Evolutionary conservation across 1,140 invertebrate genomes (phyloP), one percentile per base, ranked within the genome.

Genomic region (Phthorimaea operculella): DNA sequence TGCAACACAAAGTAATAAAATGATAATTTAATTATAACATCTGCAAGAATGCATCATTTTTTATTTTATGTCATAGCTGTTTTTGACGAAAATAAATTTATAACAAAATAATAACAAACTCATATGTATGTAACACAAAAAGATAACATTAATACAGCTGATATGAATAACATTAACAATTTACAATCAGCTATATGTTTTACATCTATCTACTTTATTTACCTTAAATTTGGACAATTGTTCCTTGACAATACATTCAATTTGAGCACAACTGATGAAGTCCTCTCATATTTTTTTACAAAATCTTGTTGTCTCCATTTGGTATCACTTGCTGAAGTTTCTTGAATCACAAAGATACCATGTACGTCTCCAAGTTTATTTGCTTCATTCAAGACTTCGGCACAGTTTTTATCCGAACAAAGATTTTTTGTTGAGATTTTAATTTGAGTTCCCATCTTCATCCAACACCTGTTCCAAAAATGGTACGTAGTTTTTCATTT

Each of bases 341-440:
- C 56, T 21, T 62, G 60, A 15, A 66, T 56, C 16, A 72, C 51
- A 16, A 72, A 70, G 14, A 72, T 57, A n/a, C 70, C 68, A 45
- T 61, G 49, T 5, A 73, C 12, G n/a, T 58, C 54, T 21, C 68
- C 70, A 16, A 70, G 54, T 58, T 61, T 64, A 1, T 42, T 12
- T 10, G 55, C 59, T 16, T 70, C 66, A 33, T 60, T 70, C 1
- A 70, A 12, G 15, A 68, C 16, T 17, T 61, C 63, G 11, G 17
- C 45, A 28, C 64, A 66, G 34, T 61, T 62, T 57, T 70, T 52
- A 28, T 66, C 60, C 12, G 57, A 62, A 33, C 65, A 34, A 7
- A 69, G 39, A 21, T 62, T 62, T 0, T 63, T 59, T 0, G 54
- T 49, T 1, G 54, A 58, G 39, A 65, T 44, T 39, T 39, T 39